Evolutionary conservation across 2,888 invertebrate species (phyloP).

Genomic region (Cosmia trapezina): DNA sequence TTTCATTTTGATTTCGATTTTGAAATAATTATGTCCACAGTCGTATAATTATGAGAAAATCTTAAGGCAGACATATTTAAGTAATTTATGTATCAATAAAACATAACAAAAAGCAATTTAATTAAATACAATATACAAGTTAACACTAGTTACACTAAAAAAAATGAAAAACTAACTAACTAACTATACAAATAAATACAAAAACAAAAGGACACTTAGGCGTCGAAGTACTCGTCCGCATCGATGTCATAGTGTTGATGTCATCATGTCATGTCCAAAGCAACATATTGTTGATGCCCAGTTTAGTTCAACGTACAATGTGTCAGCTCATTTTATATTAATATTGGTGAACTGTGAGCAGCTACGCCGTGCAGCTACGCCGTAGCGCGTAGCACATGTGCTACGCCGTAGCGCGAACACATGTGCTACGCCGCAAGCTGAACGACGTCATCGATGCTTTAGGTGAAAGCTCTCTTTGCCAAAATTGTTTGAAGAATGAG

Average conservation of each 20-base stretch:
- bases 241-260: too few relatives aligned
- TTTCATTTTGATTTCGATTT: too few relatives aligned
- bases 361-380: conserved; percentile 45
- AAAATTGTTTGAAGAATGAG: conserved; percentile 32
- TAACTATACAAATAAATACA: too few relatives aligned
- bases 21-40: background rate
- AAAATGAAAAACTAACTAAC: too few relatives aligned
- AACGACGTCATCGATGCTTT: conserved; percentile 1
- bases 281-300: background rate
- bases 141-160: too few relatives aligned
- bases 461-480: background rate
- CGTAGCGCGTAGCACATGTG: conserved; percentile 39
- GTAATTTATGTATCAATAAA: too few relatives aligned
- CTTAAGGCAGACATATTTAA: background rate
- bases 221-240: too few relatives aligned
- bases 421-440: conserved; percentile 30
- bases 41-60: background rate
- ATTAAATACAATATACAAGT: too few relatives aligned
- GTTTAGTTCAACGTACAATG: background rate
- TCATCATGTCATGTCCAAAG: background rate
- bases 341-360: conserved; percentile 21
- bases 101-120: too few relatives aligned
- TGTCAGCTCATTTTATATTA: conserved; percentile 49
- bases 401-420: conserved; percentile 44
- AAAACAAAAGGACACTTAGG: too few relatives aligned